Evolutionary conservation across 2,113 vertebrate genomes (phyloP).

Genomic region (Haemorhous mexicanus): DNA sequence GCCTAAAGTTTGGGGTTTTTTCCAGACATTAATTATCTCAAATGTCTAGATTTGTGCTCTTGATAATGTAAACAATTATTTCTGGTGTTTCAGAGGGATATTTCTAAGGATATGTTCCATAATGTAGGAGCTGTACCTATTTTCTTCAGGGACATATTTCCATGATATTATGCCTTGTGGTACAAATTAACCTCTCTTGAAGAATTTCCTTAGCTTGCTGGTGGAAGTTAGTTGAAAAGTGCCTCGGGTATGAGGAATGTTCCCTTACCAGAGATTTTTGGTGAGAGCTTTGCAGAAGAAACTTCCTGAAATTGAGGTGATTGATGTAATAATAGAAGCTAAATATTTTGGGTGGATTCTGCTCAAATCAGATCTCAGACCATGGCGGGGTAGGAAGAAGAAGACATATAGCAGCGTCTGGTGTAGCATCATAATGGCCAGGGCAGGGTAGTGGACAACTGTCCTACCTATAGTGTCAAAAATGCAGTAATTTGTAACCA

Average conservation of each 20-base stretch:
- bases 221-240: not conserved
- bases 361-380: not conserved
- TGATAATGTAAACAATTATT: not conserved
- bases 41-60: not conserved
- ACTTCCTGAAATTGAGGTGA: not conserved
- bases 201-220: not conserved
- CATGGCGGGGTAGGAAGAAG: not conserved
- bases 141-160: not conserved
- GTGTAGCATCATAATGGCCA: not conserved
- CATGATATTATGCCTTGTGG: not conserved
- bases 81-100: not conserved
- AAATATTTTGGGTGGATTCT: not conserved
- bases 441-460: not conserved
- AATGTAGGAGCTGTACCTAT: accelerated
- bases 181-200: not conserved
- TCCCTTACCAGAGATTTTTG: not conserved
- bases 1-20: not conserved
- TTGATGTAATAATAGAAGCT: not conserved
- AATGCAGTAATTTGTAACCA: not conserved
- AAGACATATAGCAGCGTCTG: not conserved
- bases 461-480: not conserved
- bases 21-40: not conserved
- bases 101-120: not conserved
- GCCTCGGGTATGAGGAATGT: not conserved
- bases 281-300: not conserved